phyloP scores from a whole-genome alignment of 2,113 vertebrate genomes.

The Lagopus muta region DNA sequence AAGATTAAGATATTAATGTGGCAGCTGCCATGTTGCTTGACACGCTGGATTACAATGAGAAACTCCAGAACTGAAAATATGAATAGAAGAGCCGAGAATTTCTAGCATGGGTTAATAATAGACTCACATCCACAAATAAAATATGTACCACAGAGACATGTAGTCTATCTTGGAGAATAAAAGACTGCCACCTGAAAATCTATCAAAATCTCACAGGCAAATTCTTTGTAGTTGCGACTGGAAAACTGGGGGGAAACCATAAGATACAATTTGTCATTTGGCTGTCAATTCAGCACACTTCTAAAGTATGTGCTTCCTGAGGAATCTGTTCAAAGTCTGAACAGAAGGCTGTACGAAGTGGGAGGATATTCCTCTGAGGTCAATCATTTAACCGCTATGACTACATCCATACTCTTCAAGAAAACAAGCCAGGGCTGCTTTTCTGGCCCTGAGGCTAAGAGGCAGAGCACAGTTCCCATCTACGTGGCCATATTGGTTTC shows the following conservation, averaged over 20 bases:
- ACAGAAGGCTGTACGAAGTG: not conserved
- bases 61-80: not conserved
- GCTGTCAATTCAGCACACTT: not conserved
- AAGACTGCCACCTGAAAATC: not conserved
- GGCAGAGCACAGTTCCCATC: not conserved
- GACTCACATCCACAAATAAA: not conserved
- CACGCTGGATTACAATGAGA: not conserved
- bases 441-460: not conserved
- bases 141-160: not conserved
- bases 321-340: not conserved
- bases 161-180: not conserved
- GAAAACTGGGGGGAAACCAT: not conserved
- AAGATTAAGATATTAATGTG: not conserved
- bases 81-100: not conserved
- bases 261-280: not conserved
- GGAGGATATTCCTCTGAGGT: not conserved
- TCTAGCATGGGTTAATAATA: not conserved
- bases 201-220: not conserved
- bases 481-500: not conserved
- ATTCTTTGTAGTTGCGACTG: not conserved
- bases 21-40: not conserved
- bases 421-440: not conserved
- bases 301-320: not conserved
- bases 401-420: not conserved
- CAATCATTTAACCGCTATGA: not conserved